A percentile compares a stretch with the other conserved stretches of the same genome.
These are phyloP conservation scores for Leucoraja erinaceus DNA, from an alignment of 2,113 vertebrate genomes.

Conservation along the genomic window DNA sequence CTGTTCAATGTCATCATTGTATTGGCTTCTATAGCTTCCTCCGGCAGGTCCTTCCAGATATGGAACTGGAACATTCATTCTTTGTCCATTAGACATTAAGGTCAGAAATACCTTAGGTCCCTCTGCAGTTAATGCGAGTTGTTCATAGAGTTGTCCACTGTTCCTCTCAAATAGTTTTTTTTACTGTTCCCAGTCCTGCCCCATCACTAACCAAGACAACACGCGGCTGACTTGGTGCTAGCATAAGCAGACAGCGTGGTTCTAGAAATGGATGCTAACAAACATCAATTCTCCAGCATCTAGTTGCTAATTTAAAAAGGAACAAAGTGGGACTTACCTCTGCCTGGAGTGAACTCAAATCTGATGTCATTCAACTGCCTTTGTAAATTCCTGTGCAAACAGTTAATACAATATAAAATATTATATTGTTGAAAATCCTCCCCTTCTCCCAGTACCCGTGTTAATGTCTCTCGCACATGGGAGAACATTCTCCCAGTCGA, in stretches of 20 bases:
- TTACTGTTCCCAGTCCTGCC: not conserved
- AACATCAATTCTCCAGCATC: not conserved
- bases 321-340: constrained; percentile 12
- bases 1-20: no score
- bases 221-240: not conserved
- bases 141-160: not conserved
- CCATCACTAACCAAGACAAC: not conserved
- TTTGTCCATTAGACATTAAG: not conserved
- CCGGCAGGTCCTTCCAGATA: no score
- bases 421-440: not conserved
- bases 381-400: constrained; percentile 27
- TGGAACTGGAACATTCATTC: no score
- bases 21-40: no score
- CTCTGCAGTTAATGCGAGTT: not conserved
- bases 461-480: not conserved
- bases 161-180: not conserved
- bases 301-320: not conserved
- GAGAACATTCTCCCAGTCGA: not conserved
- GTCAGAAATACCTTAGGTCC: not conserved
- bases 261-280: not conserved
- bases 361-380: constrained; percentile 28
- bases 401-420: not conserved
- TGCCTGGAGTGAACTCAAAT: constrained; percentile 36
- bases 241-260: not conserved
- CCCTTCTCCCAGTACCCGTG: not conserved